Percentiles rank a stretch among this genome's conserved stretches.
These are phyloP conservation scores for Aleadryas rufinucha DNA, from an alignment of 2,113 vertebrate genomes.

Conservation along the genomic window DNA sequence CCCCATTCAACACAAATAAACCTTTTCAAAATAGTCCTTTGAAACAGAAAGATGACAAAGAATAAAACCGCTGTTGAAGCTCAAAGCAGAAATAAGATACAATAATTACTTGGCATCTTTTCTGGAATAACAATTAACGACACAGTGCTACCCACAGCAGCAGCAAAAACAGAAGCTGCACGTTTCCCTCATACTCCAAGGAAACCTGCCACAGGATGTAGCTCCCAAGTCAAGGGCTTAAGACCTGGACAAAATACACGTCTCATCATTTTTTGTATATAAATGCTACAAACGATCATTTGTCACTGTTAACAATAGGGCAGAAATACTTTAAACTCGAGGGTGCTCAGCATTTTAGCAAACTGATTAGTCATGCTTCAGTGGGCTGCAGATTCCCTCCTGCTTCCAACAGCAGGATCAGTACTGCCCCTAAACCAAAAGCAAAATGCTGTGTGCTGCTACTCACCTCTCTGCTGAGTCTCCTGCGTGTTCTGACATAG, in stretches of 20 bases:
- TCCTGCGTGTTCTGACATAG: conserved; percentile 8
- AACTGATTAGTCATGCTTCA: conserved; percentile 64
- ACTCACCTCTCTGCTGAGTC: background rate
- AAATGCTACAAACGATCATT: background rate
- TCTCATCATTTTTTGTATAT: background rate
- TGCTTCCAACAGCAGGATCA: background rate
- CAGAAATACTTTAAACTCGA: background rate
- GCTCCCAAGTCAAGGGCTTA: background rate
- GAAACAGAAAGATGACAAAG: background rate
- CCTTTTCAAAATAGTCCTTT: background rate
- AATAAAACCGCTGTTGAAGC: background rate
- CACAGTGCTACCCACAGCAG: background rate
- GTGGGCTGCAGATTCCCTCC: conserved; percentile 1
- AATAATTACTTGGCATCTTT: background rate
- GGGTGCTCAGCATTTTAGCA: background rate
- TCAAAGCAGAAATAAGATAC: background rate
- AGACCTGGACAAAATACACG: background rate
- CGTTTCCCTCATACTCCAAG: background rate
- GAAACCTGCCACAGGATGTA: background rate
- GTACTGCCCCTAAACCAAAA: background rate
- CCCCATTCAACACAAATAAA: background rate
- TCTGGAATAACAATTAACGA: background rate
- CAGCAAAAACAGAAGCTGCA: background rate
- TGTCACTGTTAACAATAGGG: background rate
- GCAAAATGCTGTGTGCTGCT: background rate